Evolutionary conservation across 1,140 invertebrate species (phyloP), one percentile per base, ranked within the genome.

Genomic region (Lineus longissimus): DNA sequence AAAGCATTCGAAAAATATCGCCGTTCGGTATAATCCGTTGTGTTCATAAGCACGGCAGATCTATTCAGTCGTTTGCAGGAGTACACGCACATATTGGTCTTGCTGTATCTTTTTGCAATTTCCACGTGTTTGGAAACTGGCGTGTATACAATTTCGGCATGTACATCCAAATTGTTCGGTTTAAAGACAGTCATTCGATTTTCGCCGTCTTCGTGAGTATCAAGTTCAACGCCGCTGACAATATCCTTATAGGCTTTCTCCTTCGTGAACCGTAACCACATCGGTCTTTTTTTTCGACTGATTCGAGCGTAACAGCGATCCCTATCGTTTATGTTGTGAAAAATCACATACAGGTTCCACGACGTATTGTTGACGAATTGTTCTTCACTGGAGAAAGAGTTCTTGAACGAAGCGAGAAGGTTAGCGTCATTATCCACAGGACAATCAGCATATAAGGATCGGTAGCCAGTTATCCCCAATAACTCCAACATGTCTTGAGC

Each of bases 201-300:
- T 51, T 51, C 47, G n/a, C 47, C 47, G n/a, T 51, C 47, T n/a
- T 7, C 47, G 47, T n/a, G n/a, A n/a, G 6, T 51, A 27, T 51
- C 47, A n/a, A 51, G 4, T 27, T 51, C 47, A 19, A 51, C 47
- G n/a, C 47, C 47, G 47, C 47, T 51, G 47, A 51, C n/a, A 4
- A 51, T n/a, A n/a, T 51, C 47, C 47, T 51, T 51, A 27, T 7
- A n/a, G 6, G n/a, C 6, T 27, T 51, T 51, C n/a, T 51, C 47
- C 47, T 51, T 51, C n/a, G 47, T 51, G n/a, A 51, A 51, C 25
- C n/a, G 6, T n/a, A 51, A 51, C 47, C 47, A 51, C 47, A 51
- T 4, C n/a, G n/a, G n/a, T 51, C 47, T 6, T 4, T n/a, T 51
- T 51, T n/a, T 4, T n/a, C n/a, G 6, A 7, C 6, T 27, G 6